Evolutionary conservation across 2,797 vertebrate species (phyloP).

Genomic region (Sciurus carolinensis): DNA sequence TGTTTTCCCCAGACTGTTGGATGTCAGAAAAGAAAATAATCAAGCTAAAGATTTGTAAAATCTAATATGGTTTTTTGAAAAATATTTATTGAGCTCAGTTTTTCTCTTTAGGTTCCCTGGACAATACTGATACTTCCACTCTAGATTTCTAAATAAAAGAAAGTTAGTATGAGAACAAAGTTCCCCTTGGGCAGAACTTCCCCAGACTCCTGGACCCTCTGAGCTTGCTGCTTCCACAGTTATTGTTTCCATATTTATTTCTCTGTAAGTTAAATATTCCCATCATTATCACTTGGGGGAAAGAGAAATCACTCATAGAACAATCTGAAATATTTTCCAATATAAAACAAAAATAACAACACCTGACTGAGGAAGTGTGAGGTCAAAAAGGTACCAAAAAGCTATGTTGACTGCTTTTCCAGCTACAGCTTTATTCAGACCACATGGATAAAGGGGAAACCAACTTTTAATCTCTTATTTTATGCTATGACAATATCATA

Average conservation of each 20-base stretch:
- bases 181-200: neutral
- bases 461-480: neutral
- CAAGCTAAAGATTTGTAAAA: slow-evolving; percentile 50
- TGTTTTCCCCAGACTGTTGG: slow-evolving; percentile 48
- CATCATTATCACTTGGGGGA: neutral
- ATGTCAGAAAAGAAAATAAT: slow-evolving; percentile 60
- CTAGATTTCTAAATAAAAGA: slow-evolving; percentile 56
- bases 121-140: neutral
- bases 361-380: slow-evolving; percentile 16
- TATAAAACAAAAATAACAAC: neutral
- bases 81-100: slow-evolving; percentile 4
- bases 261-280: neutral
- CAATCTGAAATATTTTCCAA: neutral
- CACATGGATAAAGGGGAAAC: neutral
- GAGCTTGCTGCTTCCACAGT: neutral
- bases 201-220: neutral
- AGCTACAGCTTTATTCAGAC: neutral
- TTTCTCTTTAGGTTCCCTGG: neutral
- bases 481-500: neutral
- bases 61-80: slow-evolving; percentile 29
- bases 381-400: neutral
- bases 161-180: neutral
- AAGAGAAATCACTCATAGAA: slow-evolving; percentile 3
- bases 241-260: slow-evolving; percentile 31
- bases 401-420: neutral